Percentiles rank a stretch among this genome's conserved stretches.
Evolutionary conservation across 1,140 invertebrate genomes (phyloP).

Genomic region (Physella acuta): DNA sequence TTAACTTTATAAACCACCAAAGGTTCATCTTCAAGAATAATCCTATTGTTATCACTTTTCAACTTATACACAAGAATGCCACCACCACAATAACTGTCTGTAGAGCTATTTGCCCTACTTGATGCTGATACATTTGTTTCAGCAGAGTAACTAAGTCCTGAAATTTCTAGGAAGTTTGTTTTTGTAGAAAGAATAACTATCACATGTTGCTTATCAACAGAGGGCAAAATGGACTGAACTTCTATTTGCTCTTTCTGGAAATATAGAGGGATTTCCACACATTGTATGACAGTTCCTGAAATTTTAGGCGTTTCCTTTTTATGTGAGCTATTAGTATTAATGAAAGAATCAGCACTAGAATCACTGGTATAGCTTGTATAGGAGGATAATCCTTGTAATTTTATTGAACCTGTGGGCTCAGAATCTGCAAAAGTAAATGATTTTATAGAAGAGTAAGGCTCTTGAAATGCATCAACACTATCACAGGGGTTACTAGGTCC

Average conservation of each 20-base stretch:
- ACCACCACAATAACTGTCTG: constrained; percentile 33
- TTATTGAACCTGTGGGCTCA: constrained; percentile 8
- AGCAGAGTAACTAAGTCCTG: neutral
- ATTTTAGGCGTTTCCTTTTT: constrained; percentile 17
- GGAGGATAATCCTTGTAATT: constrained; percentile 4
- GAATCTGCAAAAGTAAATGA: constrained; percentile 17
- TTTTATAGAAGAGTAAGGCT: constrained; percentile 16
- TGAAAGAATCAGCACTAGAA: constrained; percentile 23
- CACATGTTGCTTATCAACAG: constrained; percentile 48
- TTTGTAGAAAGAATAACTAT: constrained; percentile 47
- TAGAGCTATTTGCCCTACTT: constrained; percentile 6
- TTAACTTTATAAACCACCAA: constrained; percentile 35
- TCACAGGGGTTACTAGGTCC: constrained; percentile 32
- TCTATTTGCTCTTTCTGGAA: constrained; percentile 42
- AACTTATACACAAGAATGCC: constrained; percentile 58
- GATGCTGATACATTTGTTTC: neutral
- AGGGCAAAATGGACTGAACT: constrained; percentile 46
- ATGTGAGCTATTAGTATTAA: constrained; percentile 8
- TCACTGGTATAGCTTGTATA: constrained; percentile 10
- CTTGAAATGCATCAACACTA: constrained; percentile 21
- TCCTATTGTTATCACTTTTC: constrained; percentile 39
- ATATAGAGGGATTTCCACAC: constrained; percentile 48
- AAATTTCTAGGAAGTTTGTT: constrained; percentile 20
- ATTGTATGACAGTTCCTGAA: constrained; percentile 49
- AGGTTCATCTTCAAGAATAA: constrained; percentile 52